Base-by-base conservation (phyloP, 2,113 vertebrate species). In the Sisor rabdophorus region DNA sequence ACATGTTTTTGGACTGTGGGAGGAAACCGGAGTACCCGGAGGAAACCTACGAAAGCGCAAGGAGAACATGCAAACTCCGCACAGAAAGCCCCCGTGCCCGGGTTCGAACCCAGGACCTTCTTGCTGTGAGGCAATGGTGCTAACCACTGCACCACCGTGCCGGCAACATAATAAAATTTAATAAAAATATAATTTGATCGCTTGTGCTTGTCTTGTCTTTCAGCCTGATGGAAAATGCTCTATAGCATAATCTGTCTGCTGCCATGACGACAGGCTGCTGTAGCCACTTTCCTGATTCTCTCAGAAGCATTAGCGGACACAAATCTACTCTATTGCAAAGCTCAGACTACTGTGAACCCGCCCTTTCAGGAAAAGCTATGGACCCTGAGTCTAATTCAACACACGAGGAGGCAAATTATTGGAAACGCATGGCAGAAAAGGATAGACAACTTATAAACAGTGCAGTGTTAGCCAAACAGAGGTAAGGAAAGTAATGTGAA, bases 381-480 rank as follows among this genome's bases (percentile, higher is more conserved):
- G 64, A 88, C 52, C 82, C 86, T 0, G 71, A 87, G 69, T 75
- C 83, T 60, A 79, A 76, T 85, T 87, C 85, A 2, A 83, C 81
- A 50, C 65, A 84, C 78, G 87, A 89, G 83, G 83, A 87, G 56
- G 90, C 87, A 0, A 91, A 92, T 84, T 93, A 92, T 89, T 91
- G 93, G 89, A 94, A 90, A 89, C 90, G 92, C 84, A 90, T 92
- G 84, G 90, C 91, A 0, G 85, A 91, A 80, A 94, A 92, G 85
- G 93, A 94, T 11, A 91, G 91, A 71, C 91, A 93, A 85, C 89
- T 92, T 85, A 87, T 93, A 48, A 93, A 91, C 17, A 91, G 92
- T 1, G 86, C 93, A 83, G 92, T 89, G 0, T 88, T 94, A 0
- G 72, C 91, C 67, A 89, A 89, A 7, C 91, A 93, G 85, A 94